Evolutionary conservation across 2,888 invertebrate species (phyloP).

Genomic region (Proisotoma minuta): DNA sequence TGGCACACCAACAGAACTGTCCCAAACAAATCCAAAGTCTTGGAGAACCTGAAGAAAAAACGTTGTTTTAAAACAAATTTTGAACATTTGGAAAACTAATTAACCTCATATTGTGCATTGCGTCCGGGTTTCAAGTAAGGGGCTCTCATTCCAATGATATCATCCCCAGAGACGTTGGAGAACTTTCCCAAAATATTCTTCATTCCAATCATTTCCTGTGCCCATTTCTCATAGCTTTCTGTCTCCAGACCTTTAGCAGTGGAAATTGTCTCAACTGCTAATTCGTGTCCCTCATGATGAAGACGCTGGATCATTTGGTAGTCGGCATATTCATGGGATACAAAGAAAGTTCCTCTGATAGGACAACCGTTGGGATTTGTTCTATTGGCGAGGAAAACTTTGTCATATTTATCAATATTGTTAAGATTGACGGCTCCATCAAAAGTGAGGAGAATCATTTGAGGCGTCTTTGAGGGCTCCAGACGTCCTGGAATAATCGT

Average conservation of each 20-base stretch:
- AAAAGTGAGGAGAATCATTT: conserved; percentile 87
- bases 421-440: conserved; percentile 90
- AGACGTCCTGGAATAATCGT: conserved; percentile 79
- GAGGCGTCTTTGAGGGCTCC: conserved; percentile 81
- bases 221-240: conserved; percentile 88
- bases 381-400: conserved; percentile 70
- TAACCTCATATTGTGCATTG: conserved; percentile 83
- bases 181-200: conserved; percentile 77
- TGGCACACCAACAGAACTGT: conserved; percentile 84
- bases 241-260: conserved; percentile 78
- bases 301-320: conserved; percentile 87
- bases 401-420: conserved; percentile 80
- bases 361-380: conserved; percentile 85
- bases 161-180: conserved; percentile 72
- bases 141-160: conserved; percentile 80
- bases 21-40: conserved; percentile 88
- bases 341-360: conserved; percentile 86
- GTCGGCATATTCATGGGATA: conserved; percentile 83
- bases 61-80: background rate
- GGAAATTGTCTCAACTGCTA: conserved; percentile 65
- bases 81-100: background rate
- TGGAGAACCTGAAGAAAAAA: conserved; percentile 65
- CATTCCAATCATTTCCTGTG: conserved; percentile 91
- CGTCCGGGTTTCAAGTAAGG: conserved; percentile 88
- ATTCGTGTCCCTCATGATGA: conserved; percentile 83